Conservation (phyloP, 1,140 invertebrate species). For the roundworm (Caenorhabditis elegans) region DNA sequence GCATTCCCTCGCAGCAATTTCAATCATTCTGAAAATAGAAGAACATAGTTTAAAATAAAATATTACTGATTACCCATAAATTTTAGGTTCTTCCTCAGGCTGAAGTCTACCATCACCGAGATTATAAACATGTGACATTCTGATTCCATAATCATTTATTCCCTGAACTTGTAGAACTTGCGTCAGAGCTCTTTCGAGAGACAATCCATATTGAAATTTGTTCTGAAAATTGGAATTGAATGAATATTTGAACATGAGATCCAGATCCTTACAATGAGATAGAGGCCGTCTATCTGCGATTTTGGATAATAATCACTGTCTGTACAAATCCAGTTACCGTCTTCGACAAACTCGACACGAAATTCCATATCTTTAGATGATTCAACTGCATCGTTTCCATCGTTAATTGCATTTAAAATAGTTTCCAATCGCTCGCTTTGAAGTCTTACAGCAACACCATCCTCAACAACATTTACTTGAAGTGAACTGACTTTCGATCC, state of each 20-base stretch:
- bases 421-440: background rate
- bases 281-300: slow-evolving; percentile 24
- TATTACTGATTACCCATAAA: background rate
- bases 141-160: background rate
- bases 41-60: background rate
- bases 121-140: slow-evolving; percentile 41
- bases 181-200: slow-evolving; percentile 20
- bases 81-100: slow-evolving; percentile 34
- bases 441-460: slow-evolving; percentile 22
- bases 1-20: slow-evolving; percentile 12
- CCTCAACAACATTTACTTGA: slow-evolving; percentile 34
- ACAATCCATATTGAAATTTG: slow-evolving; percentile 39
- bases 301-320: background rate
- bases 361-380: slow-evolving; percentile 14
- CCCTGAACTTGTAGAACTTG: background rate
- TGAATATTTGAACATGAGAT: background rate
- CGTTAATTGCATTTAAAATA: background rate
- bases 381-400: background rate
- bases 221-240: background rate
- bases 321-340: background rate
- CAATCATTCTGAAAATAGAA: slow-evolving; percentile 9
- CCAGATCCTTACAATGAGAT: background rate
- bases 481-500: slow-evolving; percentile 14
- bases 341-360: background rate
- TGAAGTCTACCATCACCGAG: slow-evolving; percentile 3